Conservation (phyloP, 2,113 vertebrate genomes). For the Perca schrenkii region DNA sequence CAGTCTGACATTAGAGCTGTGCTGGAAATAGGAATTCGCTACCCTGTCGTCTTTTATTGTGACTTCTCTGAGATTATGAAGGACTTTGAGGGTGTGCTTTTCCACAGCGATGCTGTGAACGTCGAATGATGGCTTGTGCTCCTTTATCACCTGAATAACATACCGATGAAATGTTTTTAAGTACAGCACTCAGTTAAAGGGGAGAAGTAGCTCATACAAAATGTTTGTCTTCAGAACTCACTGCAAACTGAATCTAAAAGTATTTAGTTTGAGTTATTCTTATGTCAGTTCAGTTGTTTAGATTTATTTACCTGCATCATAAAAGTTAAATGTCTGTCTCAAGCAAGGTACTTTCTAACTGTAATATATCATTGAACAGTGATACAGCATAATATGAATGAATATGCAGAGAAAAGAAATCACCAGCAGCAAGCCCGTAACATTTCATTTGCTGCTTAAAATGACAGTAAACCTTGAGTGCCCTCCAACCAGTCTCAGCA, state of each 20-base stretch:
- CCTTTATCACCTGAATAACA: not conserved
- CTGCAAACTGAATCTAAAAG: not conserved
- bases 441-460: constrained; percentile 39
- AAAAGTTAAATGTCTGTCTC: not conserved
- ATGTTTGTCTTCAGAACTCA: not conserved
- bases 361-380: not conserved
- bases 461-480: constrained; percentile 15
- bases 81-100: not conserved
- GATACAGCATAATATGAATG: constrained; percentile 1
- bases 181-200: not conserved
- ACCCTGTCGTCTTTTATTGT: too few relatives aligned
- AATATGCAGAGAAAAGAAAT: constrained; percentile 9
- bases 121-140: not conserved
- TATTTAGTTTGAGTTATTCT: not conserved
- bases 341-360: not conserved
- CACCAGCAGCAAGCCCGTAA: constrained; percentile 1
- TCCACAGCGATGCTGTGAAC: too few relatives aligned
- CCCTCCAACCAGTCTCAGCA: constrained; percentile 3
- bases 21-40: too few relatives aligned
- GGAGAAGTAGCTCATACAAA: not conserved
- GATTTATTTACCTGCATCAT: not conserved
- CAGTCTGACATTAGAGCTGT: too few relatives aligned
- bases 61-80: too few relatives aligned
- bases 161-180: not conserved
- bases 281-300: not conserved